Evolutionary conservation across 1,140 invertebrate genomes (phyloP), one percentile per base, ranked within the genome.

Genomic region (Eufriesea mexicana): DNA sequence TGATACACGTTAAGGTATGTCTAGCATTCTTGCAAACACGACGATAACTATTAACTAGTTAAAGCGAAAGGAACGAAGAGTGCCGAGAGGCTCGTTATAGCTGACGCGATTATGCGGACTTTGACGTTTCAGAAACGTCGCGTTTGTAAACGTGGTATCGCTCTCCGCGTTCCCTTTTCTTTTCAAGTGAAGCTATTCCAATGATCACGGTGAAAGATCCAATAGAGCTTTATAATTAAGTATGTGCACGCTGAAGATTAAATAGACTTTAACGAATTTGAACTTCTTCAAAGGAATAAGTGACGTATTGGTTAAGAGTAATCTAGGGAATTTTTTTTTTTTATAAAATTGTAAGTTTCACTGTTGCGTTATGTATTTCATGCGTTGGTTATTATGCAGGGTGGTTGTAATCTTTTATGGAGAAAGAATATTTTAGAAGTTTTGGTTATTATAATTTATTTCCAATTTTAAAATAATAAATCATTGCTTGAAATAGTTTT

Each of bases 151-250:
- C 9, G 12, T 10, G 23, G 6, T 67, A 67, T 67, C 45, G 2
- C 12, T 67, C 6, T 25, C 23, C 66, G 66, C 66, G 66, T 47
- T 49, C n/a, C n/a, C 23, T 86, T 84, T 84, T 61, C 18, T 86
- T 85, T 84, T 47, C 62, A 55, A 75, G 54, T 72, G 51, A 61
- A 70, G 70, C 71, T 68, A n/a, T 62, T 74, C 54, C 71, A 42
- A 51, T 82, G 20, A 42, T 42, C 49, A 54, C 75, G 84, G 83
- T 84, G 84, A 80, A 86, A 86, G 76, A 79, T 86, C 72, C 66
- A 81, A 85, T 75, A 75, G 62, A 70, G 20, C 28, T n/a, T n/a
- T 4, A 67, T 12, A 6, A 54, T 51, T 25, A 10, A 51, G 28
- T n/a, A 25, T 49, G 51, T 42, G 67, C 28, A 73, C 45, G 49